phyloP scores from a whole-genome alignment of 2,888 invertebrate species.

The Sarcophaga caerulescens region DNA sequence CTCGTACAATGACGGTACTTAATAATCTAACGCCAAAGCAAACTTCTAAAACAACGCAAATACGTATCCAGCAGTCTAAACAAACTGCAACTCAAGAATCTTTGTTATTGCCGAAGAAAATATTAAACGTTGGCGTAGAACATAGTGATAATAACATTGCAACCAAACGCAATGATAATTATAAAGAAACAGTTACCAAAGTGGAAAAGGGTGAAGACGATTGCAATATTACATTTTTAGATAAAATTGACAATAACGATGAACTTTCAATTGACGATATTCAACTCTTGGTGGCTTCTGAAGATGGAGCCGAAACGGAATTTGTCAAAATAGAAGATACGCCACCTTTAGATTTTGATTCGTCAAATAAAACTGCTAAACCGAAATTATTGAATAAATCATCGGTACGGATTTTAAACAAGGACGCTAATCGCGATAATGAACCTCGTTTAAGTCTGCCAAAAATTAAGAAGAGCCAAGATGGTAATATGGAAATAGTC shows the following conservation, averaged over 20 bases:
- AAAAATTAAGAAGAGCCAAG: conserved; percentile 76
- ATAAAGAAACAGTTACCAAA: conserved; percentile 50
- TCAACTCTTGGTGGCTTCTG: conserved; percentile 74
- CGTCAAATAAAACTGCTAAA: conserved; percentile 36
- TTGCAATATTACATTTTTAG: conserved; percentile 64
- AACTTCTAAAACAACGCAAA: conserved; percentile 15
- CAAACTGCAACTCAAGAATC: conserved; percentile 19
- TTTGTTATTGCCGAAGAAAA: conserved; percentile 66
- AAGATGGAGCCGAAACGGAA: conserved; percentile 64
- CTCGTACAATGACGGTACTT: conserved; percentile 72
- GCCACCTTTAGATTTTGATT: conserved; percentile 10
- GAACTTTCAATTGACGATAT: conserved; percentile 77
- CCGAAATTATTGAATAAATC: conserved; percentile 79
- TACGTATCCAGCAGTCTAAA: conserved; percentile 2
- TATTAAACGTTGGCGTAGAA: conserved; percentile 70
- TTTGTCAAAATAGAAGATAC: conserved; percentile 10
- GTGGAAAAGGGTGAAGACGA: conserved; percentile 56
- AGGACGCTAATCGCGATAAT: conserved; percentile 72
- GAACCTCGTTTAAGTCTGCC: conserved; percentile 79
- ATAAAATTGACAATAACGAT: conserved; percentile 77
- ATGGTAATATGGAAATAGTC: conserved; percentile 79
- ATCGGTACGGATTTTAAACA: conserved; percentile 78
- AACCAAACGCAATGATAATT: background rate
- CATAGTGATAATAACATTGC: background rate
- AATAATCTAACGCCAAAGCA: conserved; percentile 16